These are phyloP conservation scores for Intellagama lesueurii DNA, from an alignment of 2,797 vertebrate species.

Conservation along the genomic window DNA sequence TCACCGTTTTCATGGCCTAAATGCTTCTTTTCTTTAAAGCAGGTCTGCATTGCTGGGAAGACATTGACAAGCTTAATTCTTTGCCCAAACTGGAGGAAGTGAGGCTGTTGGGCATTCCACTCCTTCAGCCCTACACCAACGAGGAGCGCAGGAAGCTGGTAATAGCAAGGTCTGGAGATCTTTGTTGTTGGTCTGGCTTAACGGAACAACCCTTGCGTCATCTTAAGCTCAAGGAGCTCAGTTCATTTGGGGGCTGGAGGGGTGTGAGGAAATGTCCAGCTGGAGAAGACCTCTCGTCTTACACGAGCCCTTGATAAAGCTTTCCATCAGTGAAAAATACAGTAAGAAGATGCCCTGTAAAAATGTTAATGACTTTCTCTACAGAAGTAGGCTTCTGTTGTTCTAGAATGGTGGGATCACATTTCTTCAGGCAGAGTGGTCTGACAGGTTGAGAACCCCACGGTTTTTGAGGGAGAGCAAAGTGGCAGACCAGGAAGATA, in stretches of 20 bases:
- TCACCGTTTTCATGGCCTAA: slow-evolving; percentile 51
- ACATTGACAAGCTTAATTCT: slow-evolving; percentile 92
- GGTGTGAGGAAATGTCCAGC: too few relatives aligned
- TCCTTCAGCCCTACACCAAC: slow-evolving; percentile 90
- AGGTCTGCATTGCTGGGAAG: slow-evolving; percentile 93
- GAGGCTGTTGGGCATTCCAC: slow-evolving; percentile 90
- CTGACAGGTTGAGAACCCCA: too few relatives aligned
- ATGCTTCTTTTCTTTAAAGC: slow-evolving; percentile 64
- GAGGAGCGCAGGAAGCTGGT: slow-evolving; percentile 91
- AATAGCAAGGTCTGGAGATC: slow-evolving; percentile 84
- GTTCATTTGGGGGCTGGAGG: neutral
- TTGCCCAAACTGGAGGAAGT: slow-evolving; percentile 95
- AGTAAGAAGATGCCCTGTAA: too few relatives aligned
- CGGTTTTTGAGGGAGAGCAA: neutral
- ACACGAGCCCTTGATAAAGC: too few relatives aligned
- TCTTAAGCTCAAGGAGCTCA: neutral
- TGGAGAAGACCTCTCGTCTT: neutral
- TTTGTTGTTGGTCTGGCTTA: neutral
- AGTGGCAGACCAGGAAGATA: neutral
- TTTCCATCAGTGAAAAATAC: too few relatives aligned
- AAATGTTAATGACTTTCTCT: too few relatives aligned
- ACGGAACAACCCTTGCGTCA: neutral
- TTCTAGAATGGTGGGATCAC: too few relatives aligned
- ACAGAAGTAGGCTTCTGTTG: too few relatives aligned
- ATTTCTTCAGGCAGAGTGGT: too few relatives aligned